Evolutionary conservation across 2,113 vertebrate genomes (phyloP), one percentile per base, ranked within the genome.

Genomic region (Sinocyclocheilus anophthalmus): DNA sequence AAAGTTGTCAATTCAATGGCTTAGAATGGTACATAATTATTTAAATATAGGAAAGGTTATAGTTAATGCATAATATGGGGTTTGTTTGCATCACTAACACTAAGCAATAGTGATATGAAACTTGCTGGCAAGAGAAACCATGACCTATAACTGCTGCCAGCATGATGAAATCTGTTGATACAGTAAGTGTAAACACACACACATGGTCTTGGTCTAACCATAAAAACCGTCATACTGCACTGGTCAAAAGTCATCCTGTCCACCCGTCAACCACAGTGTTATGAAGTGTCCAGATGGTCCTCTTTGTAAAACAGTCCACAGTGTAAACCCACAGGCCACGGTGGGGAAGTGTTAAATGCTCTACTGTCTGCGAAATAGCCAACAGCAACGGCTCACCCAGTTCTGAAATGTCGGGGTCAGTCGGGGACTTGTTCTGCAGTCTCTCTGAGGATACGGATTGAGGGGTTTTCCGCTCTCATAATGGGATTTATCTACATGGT

Each of bases 361-460:
- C 55, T 11, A 26, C 37, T 26, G 37, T 65, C 59, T 20, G 59
- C 9, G 3, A 65, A 11, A 65, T 65, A 48, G 7, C 59, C 57
- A 18, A 18, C n/a, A 81, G 79, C 59, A 48, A 48, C 3, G 2
- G 14, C 79, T 81, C 59, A 65, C n/a, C 59, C 22, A 26, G 13
- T 48, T 81, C 20, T 77, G 83, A 84, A 84, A 76, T 85, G 59
- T 77, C 33, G 57, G 50, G 61, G 59, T 83, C 63, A 83, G 63
- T 59, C 53, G n/a, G 81, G 81, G 86, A 72, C 84, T 69, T 72
- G 65, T 70, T 78, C 18, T 26, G 80, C 73, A 45, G 84, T 55
- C 12, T 77, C n/a, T 61, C 53, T 1, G 39, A 55, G 61, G 91
- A 93, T 84, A 91, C 42, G 81, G 73, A 79, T 24, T 55, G 61